These are phyloP conservation scores for Furnarius figulus DNA, from an alignment of 2,113 vertebrate species.

Conservation along the genomic window DNA sequence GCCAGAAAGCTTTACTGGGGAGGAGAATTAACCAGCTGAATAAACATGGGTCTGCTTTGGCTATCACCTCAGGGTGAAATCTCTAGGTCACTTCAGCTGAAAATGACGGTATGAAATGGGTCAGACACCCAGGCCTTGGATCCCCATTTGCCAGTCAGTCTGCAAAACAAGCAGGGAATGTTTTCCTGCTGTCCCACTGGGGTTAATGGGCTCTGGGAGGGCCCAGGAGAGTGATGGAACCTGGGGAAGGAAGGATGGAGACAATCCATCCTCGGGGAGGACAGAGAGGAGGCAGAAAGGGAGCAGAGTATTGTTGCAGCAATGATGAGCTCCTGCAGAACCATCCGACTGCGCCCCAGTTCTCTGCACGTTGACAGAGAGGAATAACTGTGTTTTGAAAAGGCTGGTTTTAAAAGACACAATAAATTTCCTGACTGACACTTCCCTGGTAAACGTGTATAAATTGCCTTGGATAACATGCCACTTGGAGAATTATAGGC, in stretches of 20 bases:
- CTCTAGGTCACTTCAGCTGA: conserved; percentile 14
- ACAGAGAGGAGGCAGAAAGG: neutral
- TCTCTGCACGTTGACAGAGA: neutral
- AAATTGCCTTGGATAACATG: neutral
- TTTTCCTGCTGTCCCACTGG: neutral
- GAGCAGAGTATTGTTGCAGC: neutral
- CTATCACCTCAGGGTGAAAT: conserved; percentile 22
- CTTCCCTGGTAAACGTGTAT: neutral
- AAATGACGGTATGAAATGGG: neutral
- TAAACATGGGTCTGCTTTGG: neutral
- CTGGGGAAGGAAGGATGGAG: neutral
- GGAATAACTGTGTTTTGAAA: neutral
- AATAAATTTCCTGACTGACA: conserved; percentile 3
- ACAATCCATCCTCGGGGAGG: neutral
- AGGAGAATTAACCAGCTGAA: conserved; percentile 16
- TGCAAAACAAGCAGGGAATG: neutral
- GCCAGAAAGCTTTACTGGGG: neutral
- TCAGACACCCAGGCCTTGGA: neutral
- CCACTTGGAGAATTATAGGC: neutral
- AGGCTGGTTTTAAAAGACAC: neutral
- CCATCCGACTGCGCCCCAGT: neutral
- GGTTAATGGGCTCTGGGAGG: neutral
- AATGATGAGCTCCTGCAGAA: neutral
- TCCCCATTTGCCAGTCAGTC: neutral
- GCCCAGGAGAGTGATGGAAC: neutral